Percentiles rank a stretch among this genome's conserved stretches.
Conservation (phyloP, 92 coral and sea anemone species). For the Hydrozoanthus gracilis region DNA sequence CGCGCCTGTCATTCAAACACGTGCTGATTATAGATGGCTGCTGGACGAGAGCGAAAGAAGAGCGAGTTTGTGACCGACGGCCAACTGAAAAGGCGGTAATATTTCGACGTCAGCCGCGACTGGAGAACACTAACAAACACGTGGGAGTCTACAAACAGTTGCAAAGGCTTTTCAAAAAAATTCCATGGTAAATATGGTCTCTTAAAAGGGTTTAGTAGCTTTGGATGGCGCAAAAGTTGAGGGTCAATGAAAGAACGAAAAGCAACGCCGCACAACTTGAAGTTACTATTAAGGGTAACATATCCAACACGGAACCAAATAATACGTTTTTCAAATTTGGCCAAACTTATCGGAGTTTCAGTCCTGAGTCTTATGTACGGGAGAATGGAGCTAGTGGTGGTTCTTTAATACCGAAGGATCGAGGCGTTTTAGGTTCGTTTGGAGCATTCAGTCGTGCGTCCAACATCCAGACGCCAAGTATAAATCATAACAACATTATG, state of each 20-base stretch:
- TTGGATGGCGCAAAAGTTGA: slow-evolving; percentile 83
- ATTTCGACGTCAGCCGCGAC: slow-evolving; percentile 74
- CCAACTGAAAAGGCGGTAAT: slow-evolving; percentile 81
- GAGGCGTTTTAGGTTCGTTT: slow-evolving; percentile 58
- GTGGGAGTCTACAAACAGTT: slow-evolving; percentile 79
- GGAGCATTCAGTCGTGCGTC: slow-evolving; percentile 18
- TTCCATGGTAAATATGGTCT: slow-evolving; percentile 76
- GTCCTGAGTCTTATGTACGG: slow-evolving; percentile 60
- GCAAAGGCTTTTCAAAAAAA: slow-evolving; percentile 65
- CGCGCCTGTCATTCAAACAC: slow-evolving; percentile 98
- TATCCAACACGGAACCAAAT: slow-evolving; percentile 76
- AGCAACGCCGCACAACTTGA: slow-evolving; percentile 58
- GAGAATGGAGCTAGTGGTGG: slow-evolving; percentile 76
- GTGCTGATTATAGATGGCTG: slow-evolving; percentile 95
- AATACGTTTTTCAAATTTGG: slow-evolving; percentile 71
- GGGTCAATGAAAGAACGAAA: slow-evolving; percentile 67
- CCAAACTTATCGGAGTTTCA: slow-evolving; percentile 63
- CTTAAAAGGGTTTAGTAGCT: slow-evolving; percentile 70
- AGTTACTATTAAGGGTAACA: slow-evolving; percentile 75
- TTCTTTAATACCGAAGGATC: slow-evolving; percentile 66
- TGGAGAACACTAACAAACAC: slow-evolving; percentile 70
- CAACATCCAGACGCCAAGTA: slow-evolving; percentile 35
- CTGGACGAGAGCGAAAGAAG: slow-evolving; percentile 69
- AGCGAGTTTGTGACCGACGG: slow-evolving; percentile 79
- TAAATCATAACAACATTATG: slow-evolving; percentile 44